phyloP scores from a whole-genome alignment of 2,113 vertebrate genomes.

The Malurus cyaneus region DNA sequence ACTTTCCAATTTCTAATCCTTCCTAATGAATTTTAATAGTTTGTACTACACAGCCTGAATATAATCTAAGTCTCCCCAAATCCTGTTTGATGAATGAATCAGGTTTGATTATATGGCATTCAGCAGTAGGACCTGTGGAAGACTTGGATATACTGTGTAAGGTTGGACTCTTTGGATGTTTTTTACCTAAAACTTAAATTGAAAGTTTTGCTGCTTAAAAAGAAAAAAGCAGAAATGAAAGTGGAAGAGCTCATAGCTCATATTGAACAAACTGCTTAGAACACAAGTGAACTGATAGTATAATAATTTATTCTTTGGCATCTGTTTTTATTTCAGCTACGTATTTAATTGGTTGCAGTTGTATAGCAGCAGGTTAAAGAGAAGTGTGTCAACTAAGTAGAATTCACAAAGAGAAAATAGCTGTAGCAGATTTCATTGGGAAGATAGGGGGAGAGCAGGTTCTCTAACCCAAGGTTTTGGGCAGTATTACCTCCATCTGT shows the following conservation, averaged over 20 bases:
- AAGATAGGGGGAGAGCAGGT: not conserved
- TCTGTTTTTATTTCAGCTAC: not conserved
- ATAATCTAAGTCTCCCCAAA: not conserved
- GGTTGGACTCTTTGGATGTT: not conserved
- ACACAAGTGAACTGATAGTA: rapidly evolving
- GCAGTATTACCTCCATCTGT: not conserved
- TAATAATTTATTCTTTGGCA: not conserved
- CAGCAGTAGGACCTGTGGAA: not conserved
- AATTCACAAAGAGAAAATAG: not conserved
- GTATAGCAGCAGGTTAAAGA: not conserved
- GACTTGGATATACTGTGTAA: not conserved
- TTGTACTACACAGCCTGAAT: not conserved
- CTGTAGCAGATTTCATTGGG: not conserved
- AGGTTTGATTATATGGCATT: not conserved
- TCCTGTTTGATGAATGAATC: not conserved
- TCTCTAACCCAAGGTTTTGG: not conserved
- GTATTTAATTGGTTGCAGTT: not conserved
- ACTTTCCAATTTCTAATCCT: not conserved
- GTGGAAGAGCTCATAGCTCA: not conserved
- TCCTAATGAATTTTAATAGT: not conserved
- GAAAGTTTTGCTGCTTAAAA: not conserved
- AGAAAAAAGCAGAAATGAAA: not conserved
- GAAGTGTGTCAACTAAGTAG: not conserved
- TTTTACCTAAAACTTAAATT: not conserved
- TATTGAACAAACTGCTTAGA: not conserved